A percentile compares a stretch with the other conserved stretches of the same genome.
Conservation (phyloP, 1,140 invertebrate genomes). For the Hestina assimilis region DNA sequence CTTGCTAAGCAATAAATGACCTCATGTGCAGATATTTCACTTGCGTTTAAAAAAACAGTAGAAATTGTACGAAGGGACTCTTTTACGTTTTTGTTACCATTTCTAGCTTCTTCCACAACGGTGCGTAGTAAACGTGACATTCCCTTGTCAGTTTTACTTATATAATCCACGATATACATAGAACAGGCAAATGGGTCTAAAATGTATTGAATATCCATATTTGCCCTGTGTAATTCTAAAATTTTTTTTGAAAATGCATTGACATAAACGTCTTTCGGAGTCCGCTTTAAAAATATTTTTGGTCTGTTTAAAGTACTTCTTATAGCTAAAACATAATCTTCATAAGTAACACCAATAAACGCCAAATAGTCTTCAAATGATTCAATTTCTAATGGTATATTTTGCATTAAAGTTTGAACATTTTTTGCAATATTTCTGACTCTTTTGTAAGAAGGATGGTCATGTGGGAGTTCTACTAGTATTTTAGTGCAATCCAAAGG, state of each 20-base stretch:
- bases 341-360: no score
- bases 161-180: not conserved
- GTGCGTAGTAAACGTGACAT: not conserved
- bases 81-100: not conserved
- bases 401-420: not conserved
- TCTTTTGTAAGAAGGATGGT: not conserved
- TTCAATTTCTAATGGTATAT: not conserved
- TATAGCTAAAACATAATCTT: not conserved
- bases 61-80: not conserved
- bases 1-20: conserved; percentile 1
- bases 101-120: not conserved
- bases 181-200: not conserved
- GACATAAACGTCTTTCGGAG: not conserved
- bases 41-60: not conserved
- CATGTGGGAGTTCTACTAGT: not conserved
- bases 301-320: not conserved
- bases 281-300: not conserved
- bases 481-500: not conserved
- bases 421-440: not conserved
- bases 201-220: not conserved
- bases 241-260: not conserved
- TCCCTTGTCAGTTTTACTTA: not conserved
- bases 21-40: not conserved
- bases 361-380: not conserved
- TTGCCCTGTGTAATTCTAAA: not conserved